Evolutionary conservation across 1,140 invertebrate genomes (phyloP), one percentile per base, ranked within the genome.

Genomic region (Drosophila persimilis): DNA sequence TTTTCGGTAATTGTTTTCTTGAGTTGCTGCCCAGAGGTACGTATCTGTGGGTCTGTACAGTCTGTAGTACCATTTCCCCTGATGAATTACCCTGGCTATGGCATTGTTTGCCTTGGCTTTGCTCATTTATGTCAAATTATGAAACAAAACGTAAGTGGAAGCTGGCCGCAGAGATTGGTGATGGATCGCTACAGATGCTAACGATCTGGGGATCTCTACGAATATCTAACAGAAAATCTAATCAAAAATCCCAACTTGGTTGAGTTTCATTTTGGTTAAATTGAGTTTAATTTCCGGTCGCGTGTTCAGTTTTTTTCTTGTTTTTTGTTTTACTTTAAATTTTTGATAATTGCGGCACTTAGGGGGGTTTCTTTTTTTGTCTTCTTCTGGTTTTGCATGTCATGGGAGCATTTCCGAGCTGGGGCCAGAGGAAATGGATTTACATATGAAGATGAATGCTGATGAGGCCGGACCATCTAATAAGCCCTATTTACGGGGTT

Each of bases 231-330:
- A 60, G 48, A 58, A 58, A 56, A 57, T 62, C 46, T 73, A 77
- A 72, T 52, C 54, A 71, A 62, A 54, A 66, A 75, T 11, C 35
- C 48, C 46, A 85, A 70, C 62, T 70, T 75, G 60, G 69, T 58
- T 73, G 63, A 60, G 72, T 75, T 80, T 72, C 73, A 80, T 75
- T 71, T 74, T 60, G 60, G 59, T 51, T 76, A 90, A 89, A 90
- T 88, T 83, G 73, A 56, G 70, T 59, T 73, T 80, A 83, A 90
- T 90, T 90, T 90, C 86, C 86, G 86, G 81, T 90, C 81, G 86
- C 86, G 86, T 90, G 86, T 85, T 67, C 24, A 44, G 24, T n/a
- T 74, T 44, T 56, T 74, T 7, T 31, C 15, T 15, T 43, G 20
- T 51, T 50, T 48, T 48, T 72, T 73, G 73, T 77, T 79, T 79